Evolutionary conservation across 2,797 vertebrate species (phyloP), one percentile per base, ranked within the genome.

Genomic region (Thripadectes ignobilis): DNA sequence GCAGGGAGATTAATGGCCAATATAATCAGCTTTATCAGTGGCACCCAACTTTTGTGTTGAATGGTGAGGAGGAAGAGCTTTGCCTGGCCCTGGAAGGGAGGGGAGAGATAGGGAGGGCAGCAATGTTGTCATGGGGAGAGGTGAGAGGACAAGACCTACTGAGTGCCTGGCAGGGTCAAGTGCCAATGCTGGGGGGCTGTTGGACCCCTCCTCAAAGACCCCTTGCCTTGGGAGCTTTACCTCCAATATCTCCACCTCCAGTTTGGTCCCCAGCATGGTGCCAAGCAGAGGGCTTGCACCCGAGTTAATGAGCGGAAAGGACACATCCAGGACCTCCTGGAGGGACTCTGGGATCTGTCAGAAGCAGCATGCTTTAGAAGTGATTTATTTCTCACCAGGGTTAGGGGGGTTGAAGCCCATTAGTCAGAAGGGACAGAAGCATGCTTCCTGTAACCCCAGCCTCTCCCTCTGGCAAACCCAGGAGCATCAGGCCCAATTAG

Each of bases 1-100:
- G 48, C 46, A 72, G 76, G 21, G 30, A 94, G 69, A 89, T 69
- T 63, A 96, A 94, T 5, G 18, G 11, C 45, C 52, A 65, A 26
- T 5, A 4, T 73, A 1, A 2, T 51, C 69, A 82, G 9, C 3
- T 1, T 88, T 92, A 94, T 89, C 91, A 93, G 76, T 1, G 0
- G 34, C 1, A 7, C 49, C 76, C 91, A 92, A 76, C 39, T 76
- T 84, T 66, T 1, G 0, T 22, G 16, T 6, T 58, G 66, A 78
- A 58, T 1, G 1, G 30, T 0, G 1, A 80, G 10, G 43, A 92
- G 89, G 92, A 93, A 92, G 38, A 88, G 59, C 49, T 88, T 84
- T 1, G n/a, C 45, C 49, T 32, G 57, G 77, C 63, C 89, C 71
- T 94, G 94, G 83, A 94, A 95, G 88, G 92, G 83, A 97, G 65